phyloP scores from a whole-genome alignment of 2,888 invertebrate species.

The Galerucella nymphaeae region DNA sequence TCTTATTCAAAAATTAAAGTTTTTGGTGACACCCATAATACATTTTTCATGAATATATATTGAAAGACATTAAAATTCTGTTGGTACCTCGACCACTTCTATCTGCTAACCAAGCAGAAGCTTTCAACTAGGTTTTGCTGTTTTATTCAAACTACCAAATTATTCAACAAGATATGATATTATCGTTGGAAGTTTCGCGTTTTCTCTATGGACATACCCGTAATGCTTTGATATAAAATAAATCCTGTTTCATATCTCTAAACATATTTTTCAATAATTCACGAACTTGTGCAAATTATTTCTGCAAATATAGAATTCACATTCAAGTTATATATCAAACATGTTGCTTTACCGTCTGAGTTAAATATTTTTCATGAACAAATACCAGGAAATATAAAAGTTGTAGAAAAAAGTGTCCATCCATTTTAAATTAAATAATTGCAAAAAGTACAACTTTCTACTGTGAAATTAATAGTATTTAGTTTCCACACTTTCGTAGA shows the following conservation, averaged over 20 bases:
- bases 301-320: too few species aligned
- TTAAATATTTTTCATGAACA: too few species aligned
- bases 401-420: too few species aligned
- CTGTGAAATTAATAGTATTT: too few species aligned
- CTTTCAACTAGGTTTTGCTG: slow-evolving; percentile 4
- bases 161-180: not conserved
- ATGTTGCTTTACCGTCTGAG: too few species aligned
- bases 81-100: not conserved
- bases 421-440: too few species aligned
- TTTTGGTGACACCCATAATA: not conserved
- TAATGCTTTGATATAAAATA: not conserved
- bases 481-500: too few species aligned
- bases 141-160: slow-evolving; percentile 2
- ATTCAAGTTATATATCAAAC: too few species aligned
- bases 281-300: not conserved
- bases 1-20: not conserved
- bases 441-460: too few species aligned
- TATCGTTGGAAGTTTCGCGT: not conserved
- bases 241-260: slow-evolving; percentile 4
- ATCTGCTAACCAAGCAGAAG: not conserved
- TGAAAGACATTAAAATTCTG: not conserved
- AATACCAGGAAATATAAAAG: too few species aligned
- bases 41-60: not conserved
- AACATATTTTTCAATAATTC: not conserved
- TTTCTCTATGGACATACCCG: not conserved